Conservation (phyloP, 1,140 invertebrate species). For the Heliconius hermathena region DNA sequence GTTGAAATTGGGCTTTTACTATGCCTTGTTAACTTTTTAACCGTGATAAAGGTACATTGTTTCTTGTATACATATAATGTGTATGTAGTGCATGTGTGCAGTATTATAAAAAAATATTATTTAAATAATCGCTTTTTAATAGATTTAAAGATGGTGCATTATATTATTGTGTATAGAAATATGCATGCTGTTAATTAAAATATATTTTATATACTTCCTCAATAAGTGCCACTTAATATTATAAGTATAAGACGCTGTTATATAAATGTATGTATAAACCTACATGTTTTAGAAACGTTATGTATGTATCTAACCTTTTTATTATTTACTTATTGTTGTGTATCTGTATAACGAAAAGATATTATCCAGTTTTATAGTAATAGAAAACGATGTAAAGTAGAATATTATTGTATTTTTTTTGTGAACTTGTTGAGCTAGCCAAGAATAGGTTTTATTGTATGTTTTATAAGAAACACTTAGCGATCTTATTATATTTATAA, state of each 20-base stretch:
- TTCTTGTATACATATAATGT: constrained; percentile 36
- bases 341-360: background rate
- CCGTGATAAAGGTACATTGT: constrained; percentile 34
- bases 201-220: constrained; percentile 26
- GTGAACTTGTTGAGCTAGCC: background rate
- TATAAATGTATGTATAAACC: background rate
- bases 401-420: background rate
- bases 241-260: background rate
- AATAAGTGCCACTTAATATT: constrained; percentile 11
- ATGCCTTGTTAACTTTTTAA: constrained; percentile 2
- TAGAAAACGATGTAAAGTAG: background rate
- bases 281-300: background rate
- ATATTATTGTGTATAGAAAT: constrained; percentile 31
- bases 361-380: background rate
- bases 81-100: constrained; percentile 64
- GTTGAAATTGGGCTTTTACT: constrained; percentile 24
- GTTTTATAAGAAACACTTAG: background rate
- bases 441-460: background rate
- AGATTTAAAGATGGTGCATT: constrained; percentile 52
- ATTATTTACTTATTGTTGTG: background rate
- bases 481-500: too few species aligned
- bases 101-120: constrained; percentile 61
- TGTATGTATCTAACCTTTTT: constrained; percentile 14
- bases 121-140: constrained; percentile 49
- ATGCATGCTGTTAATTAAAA: constrained; percentile 36